These are phyloP conservation scores for Melanophora roralis DNA, from an alignment of 2,888 invertebrate genomes.

Conservation along the genomic window DNA sequence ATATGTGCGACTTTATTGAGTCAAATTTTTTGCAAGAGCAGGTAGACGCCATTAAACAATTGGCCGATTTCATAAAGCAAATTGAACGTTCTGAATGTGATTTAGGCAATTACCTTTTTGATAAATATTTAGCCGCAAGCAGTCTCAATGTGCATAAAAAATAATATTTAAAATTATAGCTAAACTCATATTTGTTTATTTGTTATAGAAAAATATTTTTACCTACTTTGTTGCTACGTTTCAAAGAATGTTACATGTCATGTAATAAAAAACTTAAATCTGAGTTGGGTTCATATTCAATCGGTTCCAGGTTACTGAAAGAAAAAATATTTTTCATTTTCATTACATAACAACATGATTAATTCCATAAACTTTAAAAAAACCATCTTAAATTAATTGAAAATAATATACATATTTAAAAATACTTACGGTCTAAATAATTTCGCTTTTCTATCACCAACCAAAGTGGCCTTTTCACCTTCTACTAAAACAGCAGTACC, in stretches of 20 bases:
- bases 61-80: constrained; percentile 85
- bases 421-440: constrained; percentile 81
- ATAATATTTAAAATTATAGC: constrained; percentile 22
- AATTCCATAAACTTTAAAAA: too few species aligned
- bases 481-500: constrained; percentile 82
- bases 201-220: too few species aligned
- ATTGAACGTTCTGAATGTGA: constrained; percentile 83
- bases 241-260: neutral
- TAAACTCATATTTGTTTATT: neutral
- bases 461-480: constrained; percentile 80
- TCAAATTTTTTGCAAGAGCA: constrained; percentile 84
- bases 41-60: constrained; percentile 83
- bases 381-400: too few species aligned
- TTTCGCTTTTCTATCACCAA: constrained; percentile 82
- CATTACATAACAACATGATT: too few species aligned
- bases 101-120: constrained; percentile 81
- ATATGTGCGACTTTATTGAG: constrained; percentile 86
- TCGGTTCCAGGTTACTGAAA: constrained; percentile 78
- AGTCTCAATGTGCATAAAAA: constrained; percentile 46
- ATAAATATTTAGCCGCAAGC: constrained; percentile 72
- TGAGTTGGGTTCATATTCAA: constrained; percentile 79
- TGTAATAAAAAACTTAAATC: constrained; percentile 81
- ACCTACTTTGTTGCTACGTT: too few species aligned
- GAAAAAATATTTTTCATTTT: too few species aligned
- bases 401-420: too few species aligned